Conservation (phyloP, 1,140 invertebrate species). For the Centruroides sculpturatus region DNA sequence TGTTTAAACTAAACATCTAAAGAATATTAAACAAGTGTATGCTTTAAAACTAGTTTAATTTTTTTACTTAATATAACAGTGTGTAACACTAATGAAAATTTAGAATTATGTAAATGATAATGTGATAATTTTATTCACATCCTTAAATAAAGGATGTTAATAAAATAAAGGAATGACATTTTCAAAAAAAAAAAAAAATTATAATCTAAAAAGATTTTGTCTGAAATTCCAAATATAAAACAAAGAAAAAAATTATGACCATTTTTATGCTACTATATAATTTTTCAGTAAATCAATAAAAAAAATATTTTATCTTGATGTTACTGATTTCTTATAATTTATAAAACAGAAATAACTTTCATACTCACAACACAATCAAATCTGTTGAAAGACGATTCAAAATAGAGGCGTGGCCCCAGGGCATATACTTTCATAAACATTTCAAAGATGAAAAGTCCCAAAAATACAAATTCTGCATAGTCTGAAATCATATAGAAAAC, state of each 20-base stretch:
- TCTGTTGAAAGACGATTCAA: constrained; percentile 94
- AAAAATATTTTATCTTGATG: background rate
- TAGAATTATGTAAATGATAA: no score
- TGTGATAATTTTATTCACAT: no score
- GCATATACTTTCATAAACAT: constrained; percentile 99
- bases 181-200: no score
- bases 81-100: no score
- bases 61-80: no score
- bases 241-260: background rate
- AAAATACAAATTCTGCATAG: constrained; percentile 94
- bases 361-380: constrained; percentile 83
- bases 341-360: background rate
- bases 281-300: background rate
- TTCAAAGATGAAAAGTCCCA: constrained; percentile 96
- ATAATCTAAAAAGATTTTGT: no score
- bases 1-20: no score
- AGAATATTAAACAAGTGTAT: no score
- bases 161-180: no score
- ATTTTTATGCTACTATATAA: background rate
- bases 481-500: constrained; percentile 42
- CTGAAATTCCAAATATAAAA: background rate
- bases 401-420: constrained; percentile 90
- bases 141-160: no score
- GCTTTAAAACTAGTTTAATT: no score
- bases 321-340: background rate